Evolutionary conservation across 2,888 invertebrate species (phyloP).

Genomic region (Vannuccia rotundouncinata): DNA sequence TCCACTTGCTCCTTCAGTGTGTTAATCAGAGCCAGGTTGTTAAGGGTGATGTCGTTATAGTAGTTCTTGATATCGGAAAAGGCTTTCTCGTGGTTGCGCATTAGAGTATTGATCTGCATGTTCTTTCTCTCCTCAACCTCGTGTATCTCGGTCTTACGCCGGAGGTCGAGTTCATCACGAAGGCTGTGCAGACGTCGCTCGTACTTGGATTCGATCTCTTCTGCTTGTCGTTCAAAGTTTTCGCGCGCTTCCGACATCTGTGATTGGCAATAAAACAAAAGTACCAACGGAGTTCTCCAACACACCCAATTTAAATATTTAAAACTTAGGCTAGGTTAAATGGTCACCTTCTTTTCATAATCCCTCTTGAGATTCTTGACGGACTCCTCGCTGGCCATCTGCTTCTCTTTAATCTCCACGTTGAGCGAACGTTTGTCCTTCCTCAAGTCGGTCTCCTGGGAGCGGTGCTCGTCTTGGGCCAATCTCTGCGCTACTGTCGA

Average conservation of each 20-base stretch:
- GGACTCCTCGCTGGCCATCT: slow-evolving; percentile 67
- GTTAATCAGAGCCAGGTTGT: slow-evolving; percentile 81
- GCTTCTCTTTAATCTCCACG: slow-evolving; percentile 65
- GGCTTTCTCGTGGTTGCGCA: slow-evolving; percentile 72
- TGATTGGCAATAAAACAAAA: neutral
- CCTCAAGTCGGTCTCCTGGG: slow-evolving; percentile 70
- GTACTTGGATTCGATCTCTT: slow-evolving; percentile 66
- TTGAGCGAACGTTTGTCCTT: slow-evolving; percentile 68
- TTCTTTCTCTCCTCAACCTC: slow-evolving; percentile 87
- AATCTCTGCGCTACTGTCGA: slow-evolving; percentile 63
- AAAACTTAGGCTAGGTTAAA: neutral
- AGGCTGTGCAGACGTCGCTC: slow-evolving; percentile 70
- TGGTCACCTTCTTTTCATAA: slow-evolving; percentile 42
- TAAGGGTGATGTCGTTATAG: slow-evolving; percentile 85
- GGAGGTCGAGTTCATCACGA: slow-evolving; percentile 67
- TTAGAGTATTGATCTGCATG: slow-evolving; percentile 72
- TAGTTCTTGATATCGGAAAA: slow-evolving; percentile 85
- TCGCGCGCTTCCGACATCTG: slow-evolving; percentile 62
- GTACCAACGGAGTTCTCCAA: neutral
- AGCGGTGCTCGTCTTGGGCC: slow-evolving; percentile 73
- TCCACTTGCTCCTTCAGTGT: slow-evolving; percentile 66
- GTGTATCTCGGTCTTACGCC: slow-evolving; percentile 57
- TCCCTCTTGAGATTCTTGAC: slow-evolving; percentile 67
- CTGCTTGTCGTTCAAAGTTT: slow-evolving; percentile 65
- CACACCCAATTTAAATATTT: neutral